Conservation (phyloP, 1,140 invertebrate genomes). For the Himalopsyche phryganea region DNA sequence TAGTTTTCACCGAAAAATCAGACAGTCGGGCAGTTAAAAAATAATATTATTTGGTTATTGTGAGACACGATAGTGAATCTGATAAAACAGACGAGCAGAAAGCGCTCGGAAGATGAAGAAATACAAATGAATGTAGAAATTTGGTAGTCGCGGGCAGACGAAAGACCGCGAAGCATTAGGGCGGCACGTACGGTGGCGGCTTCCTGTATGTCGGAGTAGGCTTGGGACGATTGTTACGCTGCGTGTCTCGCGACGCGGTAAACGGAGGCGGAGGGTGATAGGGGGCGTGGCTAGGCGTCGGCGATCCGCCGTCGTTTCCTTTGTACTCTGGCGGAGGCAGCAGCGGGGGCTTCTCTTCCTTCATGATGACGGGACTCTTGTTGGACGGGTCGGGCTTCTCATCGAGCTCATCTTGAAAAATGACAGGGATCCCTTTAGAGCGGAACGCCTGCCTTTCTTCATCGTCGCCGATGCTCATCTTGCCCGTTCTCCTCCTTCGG, state of each 20-base stretch:
- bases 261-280: slow-evolving; percentile 80
- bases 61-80: too few relatives aligned
- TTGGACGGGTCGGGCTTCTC: slow-evolving; percentile 80
- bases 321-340: slow-evolving; percentile 61
- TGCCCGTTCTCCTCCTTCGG: slow-evolving; percentile 70
- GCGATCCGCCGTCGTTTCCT: slow-evolving; percentile 47
- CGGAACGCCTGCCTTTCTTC: slow-evolving; percentile 79
- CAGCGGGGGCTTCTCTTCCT: slow-evolving; percentile 88
- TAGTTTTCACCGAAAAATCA: too few relatives aligned
- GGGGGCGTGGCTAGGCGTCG: slow-evolving; percentile 52
- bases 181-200: slow-evolving; percentile 87
- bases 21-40: too few relatives aligned
- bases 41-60: too few relatives aligned
- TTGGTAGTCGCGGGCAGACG: too few relatives aligned
- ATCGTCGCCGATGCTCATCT: slow-evolving; percentile 63
- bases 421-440: slow-evolving; percentile 89
- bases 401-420: slow-evolving; percentile 91
- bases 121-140: too few relatives aligned
- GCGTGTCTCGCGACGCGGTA: slow-evolving; percentile 66
- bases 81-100: too few relatives aligned
- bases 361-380: slow-evolving; percentile 87
- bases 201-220: slow-evolving; percentile 84
- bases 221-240: slow-evolving; percentile 64
- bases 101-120: too few relatives aligned
- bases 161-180: slow-evolving; percentile 58